Base-by-base conservation (phyloP, 2,113 vertebrate species). In the Siphamia tubifer region DNA sequence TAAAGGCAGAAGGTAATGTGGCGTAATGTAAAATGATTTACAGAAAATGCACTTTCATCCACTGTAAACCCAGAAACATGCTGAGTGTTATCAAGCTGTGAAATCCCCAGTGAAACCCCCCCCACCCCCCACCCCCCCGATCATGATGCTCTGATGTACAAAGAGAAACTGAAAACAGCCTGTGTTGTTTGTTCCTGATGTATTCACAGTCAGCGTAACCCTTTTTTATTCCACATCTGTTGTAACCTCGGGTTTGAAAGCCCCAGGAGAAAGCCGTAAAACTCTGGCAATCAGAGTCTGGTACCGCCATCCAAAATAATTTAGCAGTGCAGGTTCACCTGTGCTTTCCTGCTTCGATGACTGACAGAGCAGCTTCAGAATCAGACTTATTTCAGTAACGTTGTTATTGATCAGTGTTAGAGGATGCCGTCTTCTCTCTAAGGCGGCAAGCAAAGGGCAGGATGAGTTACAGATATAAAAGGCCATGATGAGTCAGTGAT, bases 401-500 rank as follows among this genome's bases (percentile, higher is more conserved):
- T 24, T 2, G 35, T 48, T n/a, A 54, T 55, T n/a, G 72, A 77
- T 54, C 48, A 4, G 5, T 0, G 10, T 19, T 27, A 30, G 30
- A 35, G 36, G 13, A 13, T 32, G 24, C 47, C 43, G 12, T 17
- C 1, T 1, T 36, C 52, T 27, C 38, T 52, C 48, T 23, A 34
- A 47, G 53, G 36, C 45, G 43, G 3, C 35, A 39, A 62, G 39
- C 27, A 48, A 44, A 73, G 44, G 20, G 31, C 35, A 9, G 24
- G 30, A 38, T 55, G 13, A 3, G 56, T 24, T 39, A 8, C 15
- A 48, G 36, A n/a, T n/a, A n/a, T n/a, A n/a, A 45, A 43, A 45
- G 40, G 25, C 5, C 25, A 11, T 12, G 67, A 68, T 79, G 80
- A 83, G 27, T 79, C 75, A 68, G 36, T 47, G 68, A 16, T 11